Conservation (phyloP, 2,888 invertebrate species). For the Crioceris asparagi region DNA sequence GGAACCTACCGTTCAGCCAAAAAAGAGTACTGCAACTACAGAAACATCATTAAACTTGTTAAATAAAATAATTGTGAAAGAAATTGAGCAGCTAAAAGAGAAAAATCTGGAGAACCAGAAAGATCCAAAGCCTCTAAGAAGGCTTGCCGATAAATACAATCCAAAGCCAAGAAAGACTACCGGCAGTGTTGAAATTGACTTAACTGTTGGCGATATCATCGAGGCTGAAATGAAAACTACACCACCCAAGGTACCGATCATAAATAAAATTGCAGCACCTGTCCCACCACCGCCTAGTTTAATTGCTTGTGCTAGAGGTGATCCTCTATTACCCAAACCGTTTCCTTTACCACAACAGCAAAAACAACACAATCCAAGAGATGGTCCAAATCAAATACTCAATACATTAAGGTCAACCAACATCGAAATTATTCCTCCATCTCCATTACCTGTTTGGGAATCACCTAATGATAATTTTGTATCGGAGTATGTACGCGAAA, state of each 20-base stretch:
- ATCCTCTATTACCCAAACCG: slow-evolving; percentile 9
- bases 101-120: slow-evolving; percentile 1
- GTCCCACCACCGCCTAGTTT: slow-evolving; percentile 16
- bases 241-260: slow-evolving; percentile 15
- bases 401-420: slow-evolving; percentile 8
- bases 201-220: slow-evolving; percentile 25
- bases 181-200: slow-evolving; percentile 27
- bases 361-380: slow-evolving; percentile 15
- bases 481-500: slow-evolving; percentile 14
- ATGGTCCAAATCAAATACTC: slow-evolving; percentile 16
- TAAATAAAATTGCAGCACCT: slow-evolving; percentile 10
- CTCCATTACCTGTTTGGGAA: not conserved
- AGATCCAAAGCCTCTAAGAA: slow-evolving; percentile 17
- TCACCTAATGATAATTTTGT: slow-evolving; percentile 13
- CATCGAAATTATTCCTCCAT: slow-evolving; percentile 4
- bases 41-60: slow-evolving; percentile 1
- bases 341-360: slow-evolving; percentile 1
- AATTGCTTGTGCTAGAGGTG: slow-evolving; percentile 10
- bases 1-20: not conserved
- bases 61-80: slow-evolving; percentile 1
- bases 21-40: not conserved
- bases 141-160: slow-evolving; percentile 40
- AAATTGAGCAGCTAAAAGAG: slow-evolving; percentile 4
- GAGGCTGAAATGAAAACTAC: slow-evolving; percentile 23
- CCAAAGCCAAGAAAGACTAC: slow-evolving; percentile 34